A percentile compares a stretch with the other conserved stretches of the same genome.
phyloP scores from a whole-genome alignment of 2,888 invertebrate genomes.

The Hyposoter dolosus region DNA sequence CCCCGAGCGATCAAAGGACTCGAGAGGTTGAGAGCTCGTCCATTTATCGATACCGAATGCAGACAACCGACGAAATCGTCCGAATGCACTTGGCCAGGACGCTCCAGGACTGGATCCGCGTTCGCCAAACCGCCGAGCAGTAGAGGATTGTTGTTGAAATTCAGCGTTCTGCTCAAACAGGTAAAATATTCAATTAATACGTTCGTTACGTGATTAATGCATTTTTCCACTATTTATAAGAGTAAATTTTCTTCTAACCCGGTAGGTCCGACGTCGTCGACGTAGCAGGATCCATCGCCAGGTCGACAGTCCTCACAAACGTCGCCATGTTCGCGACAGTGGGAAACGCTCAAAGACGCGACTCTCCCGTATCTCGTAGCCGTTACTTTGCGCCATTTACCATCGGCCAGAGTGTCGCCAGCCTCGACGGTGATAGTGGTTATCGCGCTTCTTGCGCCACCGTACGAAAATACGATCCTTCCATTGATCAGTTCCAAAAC shows the following conservation, averaged over 20 bases:
- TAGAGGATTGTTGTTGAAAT: constrained; percentile 95
- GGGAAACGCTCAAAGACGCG: constrained; percentile 92
- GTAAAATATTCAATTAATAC: constrained; percentile 19
- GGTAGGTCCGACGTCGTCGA: constrained; percentile 94
- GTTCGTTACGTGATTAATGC: no score
- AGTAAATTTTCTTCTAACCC: constrained; percentile 88
- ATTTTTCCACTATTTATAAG: not conserved
- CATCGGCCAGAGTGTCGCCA: constrained; percentile 90
- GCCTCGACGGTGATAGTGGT: constrained; percentile 91
- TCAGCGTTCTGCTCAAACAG: constrained; percentile 90
- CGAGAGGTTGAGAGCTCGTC: constrained; percentile 92
- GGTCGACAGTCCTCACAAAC: constrained; percentile 94
- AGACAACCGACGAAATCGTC: constrained; percentile 98
- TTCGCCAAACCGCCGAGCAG: constrained; percentile 94
- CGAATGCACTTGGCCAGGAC: constrained; percentile 95
- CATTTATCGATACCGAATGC: constrained; percentile 95
- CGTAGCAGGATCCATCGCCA: constrained; percentile 93
- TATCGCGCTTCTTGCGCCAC: constrained; percentile 95
- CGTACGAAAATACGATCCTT: constrained; percentile 94
- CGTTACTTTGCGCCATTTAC: constrained; percentile 96
- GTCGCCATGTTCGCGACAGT: constrained; percentile 94
- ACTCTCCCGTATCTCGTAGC: constrained; percentile 96
- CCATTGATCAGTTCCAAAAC: constrained; percentile 95
- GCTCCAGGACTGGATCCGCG: constrained; percentile 94
- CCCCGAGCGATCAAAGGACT: constrained; percentile 90